Evolutionary conservation across 2,113 vertebrate genomes (phyloP), one percentile per base, ranked within the genome.

Genomic region (Toxostoma redivivum): DNA sequence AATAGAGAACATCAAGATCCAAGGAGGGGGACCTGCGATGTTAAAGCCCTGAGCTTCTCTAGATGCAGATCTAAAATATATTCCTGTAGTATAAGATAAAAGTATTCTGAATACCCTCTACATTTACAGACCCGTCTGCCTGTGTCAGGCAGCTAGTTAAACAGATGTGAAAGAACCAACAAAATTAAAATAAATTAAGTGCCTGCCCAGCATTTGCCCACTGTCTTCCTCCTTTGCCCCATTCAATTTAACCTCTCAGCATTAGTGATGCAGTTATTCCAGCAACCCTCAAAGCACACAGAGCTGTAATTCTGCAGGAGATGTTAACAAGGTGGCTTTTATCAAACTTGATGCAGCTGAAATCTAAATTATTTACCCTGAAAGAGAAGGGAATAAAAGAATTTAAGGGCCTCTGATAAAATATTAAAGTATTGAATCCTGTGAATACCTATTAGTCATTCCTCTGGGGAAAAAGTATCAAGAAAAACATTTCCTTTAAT

Each of bases 361-460:
- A 93, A 86, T 73, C 51, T 90, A 73, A 92, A 93, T 90, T 88
- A 90, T 95, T 93, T 83, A 96, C 38, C 56, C 47, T 81, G 30
- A 88, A 93, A 94, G n/a, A 50, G 50, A 83, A 90, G 31, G 24
- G 35, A 94, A 33, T 50, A 54, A 88, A 93, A 93, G 50, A 94
- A 83, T 86, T 86, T 86, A 66, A 42, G 47, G 40, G 80, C 45
- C 71, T 83, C 71, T 66, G 66, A 88, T 93, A 92, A 95, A 93
- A 96, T 80, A 90, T 50, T 95, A 9, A 90, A 77, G 67, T 50
- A 76, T 20, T 80, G 62, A 87, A 85, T 85, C 61, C 57, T 37
- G 37, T 71, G 78, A 88, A 90, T 86, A 88, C 12, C 50, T 82
- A 86, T 92, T 80, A 95, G 54, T 88, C 76, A 86, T 73, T 92